phyloP scores from a whole-genome alignment of 2,888 invertebrate species.

The Lamellibrachia satsuma region DNA sequence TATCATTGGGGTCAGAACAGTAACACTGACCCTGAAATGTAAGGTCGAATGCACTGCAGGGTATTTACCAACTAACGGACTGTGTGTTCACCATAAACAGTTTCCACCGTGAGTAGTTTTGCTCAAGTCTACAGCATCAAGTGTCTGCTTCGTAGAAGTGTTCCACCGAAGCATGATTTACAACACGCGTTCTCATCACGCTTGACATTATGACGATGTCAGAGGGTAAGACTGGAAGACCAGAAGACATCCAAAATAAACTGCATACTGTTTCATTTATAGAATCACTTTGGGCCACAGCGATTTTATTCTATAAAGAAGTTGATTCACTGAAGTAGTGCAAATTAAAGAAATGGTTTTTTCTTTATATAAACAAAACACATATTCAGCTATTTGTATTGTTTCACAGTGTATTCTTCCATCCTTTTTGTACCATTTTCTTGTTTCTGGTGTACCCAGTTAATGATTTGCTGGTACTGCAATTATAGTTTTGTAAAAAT shows the following conservation, averaged over 20 bases:
- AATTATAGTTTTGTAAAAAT: not conserved
- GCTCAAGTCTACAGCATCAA: not conserved
- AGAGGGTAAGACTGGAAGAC: not conserved
- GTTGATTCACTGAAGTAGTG: too few species aligned
- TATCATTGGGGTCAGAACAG: not conserved
- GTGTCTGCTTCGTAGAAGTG: slow-evolving; percentile 12
- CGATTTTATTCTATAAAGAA: too few species aligned
- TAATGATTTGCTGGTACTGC: not conserved
- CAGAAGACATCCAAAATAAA: not conserved
- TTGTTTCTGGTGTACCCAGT: not conserved
- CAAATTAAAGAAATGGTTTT: not conserved
- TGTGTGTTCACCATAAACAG: not conserved
- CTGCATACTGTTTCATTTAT: not conserved
- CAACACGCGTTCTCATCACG: not conserved
- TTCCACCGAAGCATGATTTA: not conserved
- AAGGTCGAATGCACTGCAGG: not conserved
- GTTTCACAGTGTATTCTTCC: not conserved
- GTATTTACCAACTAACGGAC: not conserved
- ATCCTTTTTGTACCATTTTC: not conserved
- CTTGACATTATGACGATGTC: not conserved
- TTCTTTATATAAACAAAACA: not conserved
- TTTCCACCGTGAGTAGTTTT: not conserved
- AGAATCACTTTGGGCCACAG: not conserved
- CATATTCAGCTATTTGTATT: not conserved
- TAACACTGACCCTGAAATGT: not conserved